Conservation (phyloP, 2,797 vertebrate species). For the Poecilia gillii region DNA sequence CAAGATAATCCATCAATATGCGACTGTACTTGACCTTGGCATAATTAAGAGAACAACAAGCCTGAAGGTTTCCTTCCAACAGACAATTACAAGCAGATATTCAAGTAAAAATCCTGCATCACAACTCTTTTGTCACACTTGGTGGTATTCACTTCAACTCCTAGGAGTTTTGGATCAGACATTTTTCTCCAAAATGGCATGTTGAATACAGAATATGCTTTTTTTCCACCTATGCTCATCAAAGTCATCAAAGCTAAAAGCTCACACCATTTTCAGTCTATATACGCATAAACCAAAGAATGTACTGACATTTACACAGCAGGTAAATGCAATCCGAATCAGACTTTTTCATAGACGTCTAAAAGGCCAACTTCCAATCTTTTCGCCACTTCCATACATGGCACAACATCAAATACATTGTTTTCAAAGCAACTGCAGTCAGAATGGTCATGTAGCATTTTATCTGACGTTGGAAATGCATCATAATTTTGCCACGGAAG, state of each 20-base stretch:
- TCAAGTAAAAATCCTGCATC: neutral
- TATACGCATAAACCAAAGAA: neutral
- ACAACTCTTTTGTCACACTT: neutral
- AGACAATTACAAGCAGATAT: neutral
- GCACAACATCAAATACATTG: too few relatives aligned
- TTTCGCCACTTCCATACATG: neutral
- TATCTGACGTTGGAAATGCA: too few relatives aligned
- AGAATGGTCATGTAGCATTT: too few relatives aligned
- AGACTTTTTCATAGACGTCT: too few relatives aligned
- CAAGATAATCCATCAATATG: conserved; percentile 7
- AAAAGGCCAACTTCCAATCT: neutral
- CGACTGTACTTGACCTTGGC: conserved; percentile 22
- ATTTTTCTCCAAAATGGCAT: neutral
- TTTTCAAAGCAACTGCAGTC: too few relatives aligned
- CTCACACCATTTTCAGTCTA: neutral
- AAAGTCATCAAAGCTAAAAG: neutral
- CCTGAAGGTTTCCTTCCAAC: conserved; percentile 11
- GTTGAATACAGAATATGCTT: neutral
- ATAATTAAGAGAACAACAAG: conserved; percentile 16
- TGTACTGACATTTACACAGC: neutral
- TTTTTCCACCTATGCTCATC: neutral
- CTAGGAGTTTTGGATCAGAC: neutral
- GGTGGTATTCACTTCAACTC: neutral
- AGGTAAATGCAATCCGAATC: neutral
- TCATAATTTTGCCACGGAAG: too few relatives aligned